phyloP scores from a whole-genome alignment of 2,888 invertebrate genomes.

The Mesoligia furuncula region DNA sequence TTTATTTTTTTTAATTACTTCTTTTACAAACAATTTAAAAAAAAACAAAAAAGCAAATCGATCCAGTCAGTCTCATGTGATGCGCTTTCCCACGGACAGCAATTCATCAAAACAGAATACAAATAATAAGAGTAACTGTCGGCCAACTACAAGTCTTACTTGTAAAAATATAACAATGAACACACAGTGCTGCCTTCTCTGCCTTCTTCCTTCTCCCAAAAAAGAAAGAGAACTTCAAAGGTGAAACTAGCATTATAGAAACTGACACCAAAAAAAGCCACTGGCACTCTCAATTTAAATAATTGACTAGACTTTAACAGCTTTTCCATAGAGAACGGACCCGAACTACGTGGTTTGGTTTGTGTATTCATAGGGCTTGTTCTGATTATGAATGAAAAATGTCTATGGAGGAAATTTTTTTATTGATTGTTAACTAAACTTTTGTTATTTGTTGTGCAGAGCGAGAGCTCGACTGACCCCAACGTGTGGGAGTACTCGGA shows the following conservation, averaged over 20 bases:
- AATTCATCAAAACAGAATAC: too few species aligned
- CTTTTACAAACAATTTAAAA: too few species aligned
- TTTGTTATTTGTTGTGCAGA: slow-evolving; percentile 62
- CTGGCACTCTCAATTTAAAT: neutral
- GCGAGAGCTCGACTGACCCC: slow-evolving; percentile 80
- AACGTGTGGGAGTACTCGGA: slow-evolving; percentile 80
- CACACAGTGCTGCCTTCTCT: neutral
- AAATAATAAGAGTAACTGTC: too few species aligned
- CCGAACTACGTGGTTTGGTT: neutral
- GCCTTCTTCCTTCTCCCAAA: too few species aligned
- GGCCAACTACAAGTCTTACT: too few species aligned
- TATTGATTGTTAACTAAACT: neutral
- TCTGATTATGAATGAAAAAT: neutral
- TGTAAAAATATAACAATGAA: too few species aligned
- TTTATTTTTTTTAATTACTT: too few species aligned
- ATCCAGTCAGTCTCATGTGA: too few species aligned
- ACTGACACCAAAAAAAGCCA: neutral
- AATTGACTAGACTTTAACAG: too few species aligned
- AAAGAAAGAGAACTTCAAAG: neutral
- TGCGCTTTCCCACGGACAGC: too few species aligned
- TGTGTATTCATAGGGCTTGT: neutral
- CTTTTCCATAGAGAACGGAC: neutral
- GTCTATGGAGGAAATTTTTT: neutral
- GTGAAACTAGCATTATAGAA: neutral
- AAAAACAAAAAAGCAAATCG: too few species aligned